These are phyloP conservation scores for Quadriops clusia DNA, from an alignment of 2,888 invertebrate genomes.

Conservation along the genomic window DNA sequence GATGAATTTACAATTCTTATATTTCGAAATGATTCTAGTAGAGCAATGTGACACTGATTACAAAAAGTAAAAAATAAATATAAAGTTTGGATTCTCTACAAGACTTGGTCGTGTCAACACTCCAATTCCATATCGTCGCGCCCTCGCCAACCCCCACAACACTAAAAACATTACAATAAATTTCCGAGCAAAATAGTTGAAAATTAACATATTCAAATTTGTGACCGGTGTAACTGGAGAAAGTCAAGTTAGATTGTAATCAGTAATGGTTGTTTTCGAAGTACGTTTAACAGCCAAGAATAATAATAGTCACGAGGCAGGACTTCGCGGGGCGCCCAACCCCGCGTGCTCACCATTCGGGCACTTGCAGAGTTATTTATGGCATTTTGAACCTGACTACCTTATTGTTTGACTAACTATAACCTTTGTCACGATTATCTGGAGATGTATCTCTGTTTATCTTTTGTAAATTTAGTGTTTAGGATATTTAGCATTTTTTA, in stretches of 20 bases:
- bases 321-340: slow-evolving; percentile 25
- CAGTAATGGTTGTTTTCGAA: slow-evolving; percentile 30
- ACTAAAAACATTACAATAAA: slow-evolving; percentile 32
- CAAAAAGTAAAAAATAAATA: too few species aligned
- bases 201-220: slow-evolving; percentile 33
- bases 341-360: slow-evolving; percentile 24
- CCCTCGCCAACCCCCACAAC: slow-evolving; percentile 29
- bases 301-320: slow-evolving; percentile 24
- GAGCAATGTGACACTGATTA: too few species aligned
- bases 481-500: slow-evolving; percentile 32
- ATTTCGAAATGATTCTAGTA: too few species aligned
- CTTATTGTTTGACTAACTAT: slow-evolving; percentile 38
- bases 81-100: too few species aligned
- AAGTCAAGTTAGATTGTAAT: slow-evolving; percentile 29
- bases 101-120: slow-evolving; percentile 36
- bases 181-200: slow-evolving; percentile 24
- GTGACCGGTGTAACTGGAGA: slow-evolving; percentile 24
- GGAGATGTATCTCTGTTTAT: slow-evolving; percentile 36
- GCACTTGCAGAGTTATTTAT: slow-evolving; percentile 36
- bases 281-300: slow-evolving; percentile 22
- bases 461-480: slow-evolving; percentile 38
- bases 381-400: slow-evolving; percentile 33
- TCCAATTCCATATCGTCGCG: slow-evolving; percentile 31
- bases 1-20: too few species aligned
- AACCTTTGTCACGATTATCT: slow-evolving; percentile 38